Evolutionary conservation across 2,797 vertebrate genomes (phyloP).

Genomic region (Coreius guichenoti): DNA sequence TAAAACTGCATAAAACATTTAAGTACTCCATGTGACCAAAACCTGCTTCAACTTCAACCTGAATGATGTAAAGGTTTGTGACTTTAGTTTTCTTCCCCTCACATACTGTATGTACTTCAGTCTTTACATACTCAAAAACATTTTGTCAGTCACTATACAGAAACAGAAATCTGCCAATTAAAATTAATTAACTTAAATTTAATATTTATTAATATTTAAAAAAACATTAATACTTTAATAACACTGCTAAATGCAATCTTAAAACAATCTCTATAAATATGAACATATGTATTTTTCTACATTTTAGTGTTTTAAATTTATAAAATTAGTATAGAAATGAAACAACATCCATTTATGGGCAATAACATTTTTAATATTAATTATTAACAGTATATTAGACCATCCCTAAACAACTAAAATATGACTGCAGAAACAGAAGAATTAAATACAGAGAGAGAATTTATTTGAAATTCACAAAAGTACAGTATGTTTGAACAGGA

Average conservation of each 20-base stretch:
- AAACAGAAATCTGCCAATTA: not conserved
- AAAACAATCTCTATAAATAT: not conserved
- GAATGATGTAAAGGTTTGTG: not conserved
- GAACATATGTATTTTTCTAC: not conserved
- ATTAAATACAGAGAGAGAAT: not conserved
- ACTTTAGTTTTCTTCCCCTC: not conserved
- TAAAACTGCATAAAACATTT: not conserved
- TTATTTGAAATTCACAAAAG: not conserved
- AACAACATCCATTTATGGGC: not conserved
- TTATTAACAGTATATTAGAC: not conserved
- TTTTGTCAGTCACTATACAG: not conserved
- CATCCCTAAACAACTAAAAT: not conserved
- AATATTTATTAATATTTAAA: not conserved
- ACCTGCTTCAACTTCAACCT: not conserved
- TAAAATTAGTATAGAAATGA: not conserved
- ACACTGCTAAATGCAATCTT: not conserved
- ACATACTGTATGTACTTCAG: not conserved
- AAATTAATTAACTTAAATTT: not conserved
- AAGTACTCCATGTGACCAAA: not conserved
- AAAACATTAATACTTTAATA: not conserved
- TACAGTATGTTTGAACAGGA: not conserved
- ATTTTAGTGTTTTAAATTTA: not conserved
- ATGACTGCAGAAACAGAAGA: not conserved
- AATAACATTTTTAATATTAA: not conserved
- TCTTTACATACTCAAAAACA: not conserved